Evolutionary conservation across 2,113 vertebrate species (phyloP).

Genomic region (Chrysochloris asiatica): DNA sequence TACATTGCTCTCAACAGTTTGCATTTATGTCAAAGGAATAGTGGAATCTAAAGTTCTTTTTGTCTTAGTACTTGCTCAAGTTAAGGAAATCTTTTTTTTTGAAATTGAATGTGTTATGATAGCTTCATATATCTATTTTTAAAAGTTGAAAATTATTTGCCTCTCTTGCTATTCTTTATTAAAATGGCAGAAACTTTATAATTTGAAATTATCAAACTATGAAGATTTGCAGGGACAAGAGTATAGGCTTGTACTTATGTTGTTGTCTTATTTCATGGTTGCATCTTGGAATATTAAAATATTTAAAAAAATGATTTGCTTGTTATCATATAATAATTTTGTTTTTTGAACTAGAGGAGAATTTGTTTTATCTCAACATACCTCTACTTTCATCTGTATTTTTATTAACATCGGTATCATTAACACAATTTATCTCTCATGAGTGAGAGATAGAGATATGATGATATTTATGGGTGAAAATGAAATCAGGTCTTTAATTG

Average conservation of each 20-base stretch:
- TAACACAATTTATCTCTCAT: conserved; percentile 10
- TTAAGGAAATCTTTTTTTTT: conserved; percentile 62
- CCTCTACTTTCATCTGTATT: not conserved
- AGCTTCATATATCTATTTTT: conserved; percentile 51
- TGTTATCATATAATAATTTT: not conserved
- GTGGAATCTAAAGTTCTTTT: conserved; percentile 46
- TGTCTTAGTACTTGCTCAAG: conserved; percentile 33
- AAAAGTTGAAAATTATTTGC: conserved; percentile 5
- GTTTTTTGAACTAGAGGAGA: not conserved
- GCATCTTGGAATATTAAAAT: not conserved
- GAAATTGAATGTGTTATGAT: conserved; percentile 44
- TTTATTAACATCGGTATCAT: not conserved
- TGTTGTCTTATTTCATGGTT: conserved; percentile 1
- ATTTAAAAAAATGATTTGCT: conserved; percentile 37
- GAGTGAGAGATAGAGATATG: not conserved
- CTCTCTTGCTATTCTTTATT: conserved; percentile 26
- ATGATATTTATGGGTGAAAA: not conserved
- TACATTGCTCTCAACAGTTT: conserved; percentile 42
- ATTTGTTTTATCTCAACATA: not conserved
- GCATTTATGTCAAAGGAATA: conserved; percentile 40
- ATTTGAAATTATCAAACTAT: conserved; percentile 28
- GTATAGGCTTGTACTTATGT: not conserved
- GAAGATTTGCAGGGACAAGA: not conserved
- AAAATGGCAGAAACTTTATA: conserved; percentile 17
- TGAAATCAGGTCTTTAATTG: not conserved